These are phyloP conservation scores for Phyllostomus discolor DNA, from an alignment of 2,113 vertebrate genomes.

Conservation along the genomic window DNA sequence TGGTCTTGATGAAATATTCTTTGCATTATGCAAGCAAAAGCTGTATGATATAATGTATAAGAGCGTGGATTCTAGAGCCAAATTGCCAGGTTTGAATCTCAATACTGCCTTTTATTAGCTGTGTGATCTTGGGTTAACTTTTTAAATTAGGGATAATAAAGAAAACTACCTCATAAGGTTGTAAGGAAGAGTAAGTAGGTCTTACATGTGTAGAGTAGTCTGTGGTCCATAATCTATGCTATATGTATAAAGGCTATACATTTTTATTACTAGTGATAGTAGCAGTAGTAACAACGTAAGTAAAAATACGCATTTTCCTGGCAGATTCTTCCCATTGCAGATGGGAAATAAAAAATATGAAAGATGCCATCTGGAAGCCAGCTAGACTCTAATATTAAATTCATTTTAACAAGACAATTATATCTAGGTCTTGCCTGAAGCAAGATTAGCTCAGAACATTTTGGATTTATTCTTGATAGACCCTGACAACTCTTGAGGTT, in stretches of 20 bases:
- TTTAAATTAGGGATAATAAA: neutral
- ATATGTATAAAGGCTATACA: neutral
- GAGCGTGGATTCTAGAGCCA: neutral
- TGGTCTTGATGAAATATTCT: neutral
- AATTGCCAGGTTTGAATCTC: neutral
- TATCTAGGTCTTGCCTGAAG: neutral
- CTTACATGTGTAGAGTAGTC: neutral
- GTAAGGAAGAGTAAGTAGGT: neutral
- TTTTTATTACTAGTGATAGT: neutral
- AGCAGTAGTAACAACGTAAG: neutral
- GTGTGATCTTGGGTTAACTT: neutral
- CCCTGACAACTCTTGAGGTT: neutral
- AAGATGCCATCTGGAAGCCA: neutral
- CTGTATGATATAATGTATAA: neutral
- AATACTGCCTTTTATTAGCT: neutral
- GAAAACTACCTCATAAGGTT: neutral
- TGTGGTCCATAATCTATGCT: neutral
- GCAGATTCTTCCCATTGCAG: neutral
- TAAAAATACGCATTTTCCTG: neutral
- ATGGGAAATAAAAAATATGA: neutral
- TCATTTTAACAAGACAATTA: neutral
- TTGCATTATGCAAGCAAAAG: neutral
- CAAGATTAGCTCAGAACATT: neutral
- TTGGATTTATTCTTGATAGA: neutral
- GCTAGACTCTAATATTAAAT: slow-evolving; percentile 1